Percentiles rank a stretch among this genome's conserved stretches.
These are phyloP conservation scores for Dasyprocta punctata DNA, from an alignment of 2,113 vertebrate genomes.

Conservation along the genomic window DNA sequence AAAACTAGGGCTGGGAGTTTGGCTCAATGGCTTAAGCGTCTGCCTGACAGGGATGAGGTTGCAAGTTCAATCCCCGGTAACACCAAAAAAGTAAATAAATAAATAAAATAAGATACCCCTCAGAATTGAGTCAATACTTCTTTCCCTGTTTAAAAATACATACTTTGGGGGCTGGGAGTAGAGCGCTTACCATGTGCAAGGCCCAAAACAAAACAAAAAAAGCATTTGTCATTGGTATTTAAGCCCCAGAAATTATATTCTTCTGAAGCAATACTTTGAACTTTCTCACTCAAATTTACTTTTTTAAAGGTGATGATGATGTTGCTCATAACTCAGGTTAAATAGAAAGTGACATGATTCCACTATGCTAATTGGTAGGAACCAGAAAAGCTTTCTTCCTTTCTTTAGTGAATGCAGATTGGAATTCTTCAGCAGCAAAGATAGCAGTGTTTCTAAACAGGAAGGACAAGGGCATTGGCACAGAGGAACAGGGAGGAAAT, in stretches of 20 bases:
- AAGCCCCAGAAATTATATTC: background rate
- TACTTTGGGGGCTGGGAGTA: background rate
- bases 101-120: conserved; percentile 37
- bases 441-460: background rate
- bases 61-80: too few species aligned
- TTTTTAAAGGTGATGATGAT: background rate
- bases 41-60: too few species aligned
- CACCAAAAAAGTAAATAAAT: too few species aligned
- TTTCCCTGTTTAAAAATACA: background rate
- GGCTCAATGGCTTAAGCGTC: too few species aligned
- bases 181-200: background rate
- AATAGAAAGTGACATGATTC: background rate
- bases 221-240: background rate
- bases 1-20: too few species aligned
- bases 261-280: conserved; percentile 35
- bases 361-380: background rate
- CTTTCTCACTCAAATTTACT: conserved; percentile 4
- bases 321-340: background rate
- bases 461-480: background rate
- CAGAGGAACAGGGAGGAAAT: background rate
- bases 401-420: background rate
- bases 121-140: background rate
- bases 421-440: background rate
- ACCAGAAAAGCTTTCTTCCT: background rate
- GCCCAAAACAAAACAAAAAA: background rate